Evolutionary conservation across 2,113 vertebrate species (phyloP), one percentile per base, ranked within the genome.

Genomic region (Muntiacus reevesi): DNA sequence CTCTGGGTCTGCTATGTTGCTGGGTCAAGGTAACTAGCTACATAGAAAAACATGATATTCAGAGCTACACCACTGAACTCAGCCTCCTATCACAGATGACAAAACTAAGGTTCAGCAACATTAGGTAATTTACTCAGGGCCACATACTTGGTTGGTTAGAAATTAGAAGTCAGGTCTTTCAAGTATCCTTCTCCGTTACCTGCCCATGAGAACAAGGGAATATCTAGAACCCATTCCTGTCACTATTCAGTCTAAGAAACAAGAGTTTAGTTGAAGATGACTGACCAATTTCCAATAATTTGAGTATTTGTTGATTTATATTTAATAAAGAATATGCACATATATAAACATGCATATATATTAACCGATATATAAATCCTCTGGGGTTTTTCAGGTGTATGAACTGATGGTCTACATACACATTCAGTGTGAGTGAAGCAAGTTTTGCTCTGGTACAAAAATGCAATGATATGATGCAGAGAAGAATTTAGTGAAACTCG

Each of bases 371-470:
- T 13, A 81, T 21, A 27, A 40, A 78, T 47, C 30, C 30, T 89
- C 54, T 89, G 5, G 36, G 30, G 27, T 91, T 87, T 64, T 74
- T 71, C 74, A 40, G 17, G 33, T 28, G 0, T 27, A 67, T 33
- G 30, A 10, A 40, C 5, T 82, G 28, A 85, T 74, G 89, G 19
- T n/a, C 30, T 30, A 81, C 7, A 62, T 6, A 88, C 3, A 82
- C 36, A 60, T 33, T 67, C 67, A 87, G 13, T 17, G 52, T 36
- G 30, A 97, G 23, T 64, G 54, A 94, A 94, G 47, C 27, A 25
- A 67, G 59, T 78, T 97, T 82, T 90, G 87, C 60, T 89, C 36
- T 95, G 82, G 82, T 27, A 43, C 43, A 30, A 84, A 92, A 96
- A 95, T 47, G 30, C 55, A 62, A 59, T 36, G 52, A 59, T 83